A percentile compares a stretch with the other conserved stretches of the same genome.
phyloP scores from a whole-genome alignment of 2,797 vertebrate genomes.

The Capromys pilorides region DNA sequence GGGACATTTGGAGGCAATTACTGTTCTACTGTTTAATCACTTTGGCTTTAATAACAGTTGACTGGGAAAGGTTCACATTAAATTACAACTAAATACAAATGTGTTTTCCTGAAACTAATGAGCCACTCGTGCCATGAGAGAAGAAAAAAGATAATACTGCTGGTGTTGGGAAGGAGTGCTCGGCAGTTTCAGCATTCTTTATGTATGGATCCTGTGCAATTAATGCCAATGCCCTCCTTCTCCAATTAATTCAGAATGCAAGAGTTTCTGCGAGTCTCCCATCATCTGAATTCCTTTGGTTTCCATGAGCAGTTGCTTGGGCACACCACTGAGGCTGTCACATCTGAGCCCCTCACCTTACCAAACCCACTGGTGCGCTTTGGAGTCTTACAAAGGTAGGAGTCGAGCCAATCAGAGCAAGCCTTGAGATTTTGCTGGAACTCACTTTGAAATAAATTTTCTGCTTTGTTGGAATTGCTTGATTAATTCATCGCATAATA shows the following conservation, averaged over 20 bases:
- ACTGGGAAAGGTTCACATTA: slow-evolving; percentile 55
- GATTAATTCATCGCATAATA: background rate
- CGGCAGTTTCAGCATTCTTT: slow-evolving; percentile 32
- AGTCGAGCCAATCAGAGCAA: background rate
- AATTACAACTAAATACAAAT: slow-evolving; percentile 59
- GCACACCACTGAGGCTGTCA: background rate
- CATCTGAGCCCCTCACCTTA: background rate
- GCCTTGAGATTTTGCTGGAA: background rate
- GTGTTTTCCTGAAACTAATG: slow-evolving; percentile 62
- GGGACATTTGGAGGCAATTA: slow-evolving; percentile 13
- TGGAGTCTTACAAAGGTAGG: background rate
- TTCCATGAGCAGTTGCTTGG: background rate
- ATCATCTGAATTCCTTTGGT: background rate
- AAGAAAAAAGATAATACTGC: slow-evolving; percentile 45
- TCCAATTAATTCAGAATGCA: background rate
- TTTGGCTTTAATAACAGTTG: slow-evolving; percentile 47
- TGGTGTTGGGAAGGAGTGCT: background rate
- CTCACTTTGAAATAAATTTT: background rate
- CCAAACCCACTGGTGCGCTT: background rate
- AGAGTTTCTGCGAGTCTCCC: background rate
- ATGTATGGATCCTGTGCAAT: slow-evolving; percentile 50
- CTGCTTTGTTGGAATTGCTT: background rate
- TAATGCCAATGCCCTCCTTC: background rate
- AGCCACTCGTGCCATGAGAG: slow-evolving; percentile 3
- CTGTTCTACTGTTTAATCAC: background rate